Base-by-base conservation (phyloP, 2,113 vertebrate genomes). In the Larimichthys polyactis region DNA sequence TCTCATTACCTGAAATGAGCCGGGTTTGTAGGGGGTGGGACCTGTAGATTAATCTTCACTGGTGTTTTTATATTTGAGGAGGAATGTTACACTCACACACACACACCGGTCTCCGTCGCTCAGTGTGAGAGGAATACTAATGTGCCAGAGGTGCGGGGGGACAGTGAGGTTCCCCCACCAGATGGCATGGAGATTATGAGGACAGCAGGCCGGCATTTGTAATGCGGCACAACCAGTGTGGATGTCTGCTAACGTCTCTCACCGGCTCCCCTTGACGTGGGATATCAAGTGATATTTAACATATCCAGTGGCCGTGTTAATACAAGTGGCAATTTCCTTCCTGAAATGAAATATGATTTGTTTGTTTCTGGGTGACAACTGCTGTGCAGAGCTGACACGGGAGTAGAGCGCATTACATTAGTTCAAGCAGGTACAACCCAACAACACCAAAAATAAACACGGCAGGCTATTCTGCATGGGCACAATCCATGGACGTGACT, bases 151-250 rank as follows among this genome's bases (percentile, higher is more conserved):
- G 78, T 71, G 82, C 80, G 44, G 64, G n/a, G 83, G 87, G 85
- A 86, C 80, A 49, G 71, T 60, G 70, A 86, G 73, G 82, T 86
- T 86, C 75, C 85, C 85, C 84, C 66, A 68, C 88, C 91, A 94
- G 91, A 92, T 94, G 90, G 87, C 87, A 48, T 17, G 19, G 84
- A 89, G 84, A 92, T 92, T 89, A 90, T 71, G 84, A 88, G 75
- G 89, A 89, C 90, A 90, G 91, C 89, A 86, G 81, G 86, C 75
- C 81, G 70, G 83, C 82, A 88, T 90, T 87, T 86, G 89, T 84
- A 79, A 78, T 84, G 86, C 82, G 78, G 81, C 71, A 36, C 71
- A 67, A 84, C 85, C 87, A 75, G 78, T 29, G 80, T 84, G 89
- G 85, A 82, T 69, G 79, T 87, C 83, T 79, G 86, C 82, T 79